Percentiles rank a stretch among this genome's conserved stretches.
These are phyloP conservation scores for Bradypodion ventrale DNA, from an alignment of 2,797 vertebrate species.

Conservation along the genomic window DNA sequence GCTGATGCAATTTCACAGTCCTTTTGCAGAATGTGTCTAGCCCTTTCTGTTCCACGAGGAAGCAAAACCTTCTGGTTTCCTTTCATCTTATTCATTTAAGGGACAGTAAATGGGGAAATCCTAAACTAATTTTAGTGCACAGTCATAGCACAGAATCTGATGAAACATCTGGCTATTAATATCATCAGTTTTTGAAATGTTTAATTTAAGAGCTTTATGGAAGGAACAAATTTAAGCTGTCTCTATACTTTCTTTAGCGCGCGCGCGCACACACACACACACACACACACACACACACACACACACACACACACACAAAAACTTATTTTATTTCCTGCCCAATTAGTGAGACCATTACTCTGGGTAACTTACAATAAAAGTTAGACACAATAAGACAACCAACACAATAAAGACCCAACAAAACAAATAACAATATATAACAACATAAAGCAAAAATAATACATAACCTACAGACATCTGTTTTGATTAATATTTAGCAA, in stretches of 20 bases:
- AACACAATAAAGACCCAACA: no score
- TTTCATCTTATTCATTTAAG: not conserved
- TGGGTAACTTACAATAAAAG: no score
- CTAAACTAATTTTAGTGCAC: not conserved
- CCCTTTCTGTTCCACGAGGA: slow-evolving; percentile 28
- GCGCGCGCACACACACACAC: no score
- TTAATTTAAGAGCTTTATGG: not conserved
- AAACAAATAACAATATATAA: no score
- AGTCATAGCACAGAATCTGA: not conserved
- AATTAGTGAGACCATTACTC: no score
- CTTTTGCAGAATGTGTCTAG: slow-evolving; percentile 16
- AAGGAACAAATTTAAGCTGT: not conserved
- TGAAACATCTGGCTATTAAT: not conserved
- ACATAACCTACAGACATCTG: not conserved
- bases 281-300: no score
- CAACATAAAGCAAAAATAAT: no score
- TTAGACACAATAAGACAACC: no score
- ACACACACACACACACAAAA: no score
- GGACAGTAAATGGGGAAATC: not conserved
- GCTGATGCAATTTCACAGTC: slow-evolving; percentile 21
- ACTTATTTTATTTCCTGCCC: no score
- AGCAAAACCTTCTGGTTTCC: not conserved
- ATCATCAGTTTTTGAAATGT: not conserved
- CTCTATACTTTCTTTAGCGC: not conserved
- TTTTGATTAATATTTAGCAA: not conserved